Percentiles rank a stretch among this genome's conserved stretches.
Conservation (phyloP, 2,888 invertebrate genomes). For the Clanis bilineata region DNA sequence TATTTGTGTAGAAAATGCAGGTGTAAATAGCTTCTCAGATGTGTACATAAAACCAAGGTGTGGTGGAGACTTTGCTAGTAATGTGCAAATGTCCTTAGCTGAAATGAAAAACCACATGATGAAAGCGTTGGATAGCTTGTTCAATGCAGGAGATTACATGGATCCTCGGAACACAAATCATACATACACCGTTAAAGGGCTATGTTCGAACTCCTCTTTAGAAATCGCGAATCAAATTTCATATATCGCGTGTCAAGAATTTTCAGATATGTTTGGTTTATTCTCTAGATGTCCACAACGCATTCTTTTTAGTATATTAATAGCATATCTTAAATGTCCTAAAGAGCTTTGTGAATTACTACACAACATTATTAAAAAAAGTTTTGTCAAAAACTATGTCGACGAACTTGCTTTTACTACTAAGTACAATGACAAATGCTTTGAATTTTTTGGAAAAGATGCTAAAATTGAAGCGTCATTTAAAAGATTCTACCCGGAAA, state of each 20-base stretch:
- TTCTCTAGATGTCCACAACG: slow-evolving; percentile 28
- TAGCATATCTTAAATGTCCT: slow-evolving; percentile 57
- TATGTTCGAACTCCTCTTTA: slow-evolving; percentile 76
- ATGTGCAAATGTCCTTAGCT: slow-evolving; percentile 64
- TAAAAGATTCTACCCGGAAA: slow-evolving; percentile 59
- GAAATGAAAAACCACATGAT: slow-evolving; percentile 76
- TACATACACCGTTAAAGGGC: slow-evolving; percentile 64
- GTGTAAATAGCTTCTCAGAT: slow-evolving; percentile 83
- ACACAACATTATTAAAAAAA: slow-evolving; percentile 40
- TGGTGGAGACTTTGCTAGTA: slow-evolving; percentile 61
- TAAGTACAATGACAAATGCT: slow-evolving; percentile 45
- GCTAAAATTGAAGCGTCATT: slow-evolving; percentile 32
- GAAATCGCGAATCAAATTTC: slow-evolving; percentile 82
- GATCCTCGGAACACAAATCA: slow-evolving; percentile 40
- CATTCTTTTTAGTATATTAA: slow-evolving; percentile 46
- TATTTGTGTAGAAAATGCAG: slow-evolving; percentile 76
- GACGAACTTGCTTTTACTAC: slow-evolving; percentile 26
- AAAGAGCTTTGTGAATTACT: slow-evolving; percentile 35
- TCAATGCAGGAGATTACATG: slow-evolving; percentile 31
- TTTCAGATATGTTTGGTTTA: slow-evolving; percentile 23
- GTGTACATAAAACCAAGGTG: slow-evolving; percentile 84
- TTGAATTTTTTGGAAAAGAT: slow-evolving; percentile 30
- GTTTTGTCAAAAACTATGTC: slow-evolving; percentile 27
- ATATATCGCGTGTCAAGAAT: slow-evolving; percentile 52
- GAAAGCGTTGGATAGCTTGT: slow-evolving; percentile 47